Percentiles rank a stretch among this genome's conserved stretches.
phyloP scores from a whole-genome alignment of 1,140 invertebrate genomes.

The Zeugodacus cucurbitae region DNA sequence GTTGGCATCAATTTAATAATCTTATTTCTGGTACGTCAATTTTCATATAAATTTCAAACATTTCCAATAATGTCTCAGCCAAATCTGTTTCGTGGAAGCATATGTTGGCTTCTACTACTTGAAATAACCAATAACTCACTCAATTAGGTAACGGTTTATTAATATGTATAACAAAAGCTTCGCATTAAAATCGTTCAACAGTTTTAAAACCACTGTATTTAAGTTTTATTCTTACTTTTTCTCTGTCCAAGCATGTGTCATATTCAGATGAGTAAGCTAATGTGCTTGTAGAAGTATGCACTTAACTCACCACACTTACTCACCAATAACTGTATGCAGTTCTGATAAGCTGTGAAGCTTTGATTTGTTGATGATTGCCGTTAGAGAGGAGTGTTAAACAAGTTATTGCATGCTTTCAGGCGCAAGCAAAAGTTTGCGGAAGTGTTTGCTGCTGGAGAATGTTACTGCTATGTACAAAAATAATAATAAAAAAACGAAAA shows the following conservation, averaged over 20 bases:
- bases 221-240: no score
- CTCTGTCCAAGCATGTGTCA: no score
- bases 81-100: no score
- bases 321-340: neutral
- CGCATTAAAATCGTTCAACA: no score
- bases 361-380: neutral
- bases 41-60: no score
- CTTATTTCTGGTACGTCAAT: no score
- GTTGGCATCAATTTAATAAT: no score
- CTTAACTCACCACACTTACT: neutral
- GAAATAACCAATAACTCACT: neutral
- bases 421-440: neutral
- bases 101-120: no score
- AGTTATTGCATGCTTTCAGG: neutral
- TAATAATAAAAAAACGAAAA: neutral
- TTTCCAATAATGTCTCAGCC: no score
- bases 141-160: neutral
- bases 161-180: neutral
- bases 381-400: neutral
- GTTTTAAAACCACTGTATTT: no score
- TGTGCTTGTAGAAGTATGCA: neutral
- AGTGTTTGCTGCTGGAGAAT: neutral
- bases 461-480: neutral
- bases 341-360: neutral
- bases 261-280: neutral